These are phyloP conservation scores for Procavia capensis DNA, from an alignment of 2,113 vertebrate genomes.

Conservation along the genomic window DNA sequence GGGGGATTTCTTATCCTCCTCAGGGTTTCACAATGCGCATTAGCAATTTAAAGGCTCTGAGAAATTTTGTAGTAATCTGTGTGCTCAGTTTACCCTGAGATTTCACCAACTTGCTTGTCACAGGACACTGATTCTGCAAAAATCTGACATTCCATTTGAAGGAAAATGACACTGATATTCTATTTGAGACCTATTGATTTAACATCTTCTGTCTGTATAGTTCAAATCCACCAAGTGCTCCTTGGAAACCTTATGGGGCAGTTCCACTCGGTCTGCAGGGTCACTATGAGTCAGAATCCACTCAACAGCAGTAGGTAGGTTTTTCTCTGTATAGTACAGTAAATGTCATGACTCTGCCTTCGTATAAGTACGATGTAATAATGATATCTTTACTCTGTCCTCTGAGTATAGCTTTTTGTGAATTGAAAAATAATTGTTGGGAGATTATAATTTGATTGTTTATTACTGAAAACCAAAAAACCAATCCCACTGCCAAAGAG, in stretches of 20 bases:
- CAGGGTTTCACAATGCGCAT: not conserved
- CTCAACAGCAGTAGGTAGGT: no score
- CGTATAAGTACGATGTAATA: not conserved
- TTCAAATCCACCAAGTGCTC: no score
- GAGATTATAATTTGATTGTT: not conserved
- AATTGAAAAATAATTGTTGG: not conserved
- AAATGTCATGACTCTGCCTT: not conserved
- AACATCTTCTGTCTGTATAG: not conserved
- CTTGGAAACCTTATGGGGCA: no score
- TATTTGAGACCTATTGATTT: not conserved
- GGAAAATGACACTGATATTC: no score
- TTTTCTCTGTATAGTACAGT: not conserved
- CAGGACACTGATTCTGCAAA: not conserved
- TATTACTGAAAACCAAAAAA: no score
- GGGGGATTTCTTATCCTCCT: not conserved
- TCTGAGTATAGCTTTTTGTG: not conserved
- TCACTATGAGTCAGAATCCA: no score
- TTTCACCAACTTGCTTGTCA: not conserved
- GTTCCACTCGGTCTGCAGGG: no score
- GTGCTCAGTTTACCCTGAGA: not conserved
- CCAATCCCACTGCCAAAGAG: no score
- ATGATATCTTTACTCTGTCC: not conserved
- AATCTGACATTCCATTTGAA: no score
- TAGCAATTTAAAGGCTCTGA: conserved; percentile 1
- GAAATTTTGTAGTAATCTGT: not conserved